These are phyloP conservation scores for Scophthalmus maximus DNA, from an alignment of 2,113 vertebrate species.

Conservation along the genomic window DNA sequence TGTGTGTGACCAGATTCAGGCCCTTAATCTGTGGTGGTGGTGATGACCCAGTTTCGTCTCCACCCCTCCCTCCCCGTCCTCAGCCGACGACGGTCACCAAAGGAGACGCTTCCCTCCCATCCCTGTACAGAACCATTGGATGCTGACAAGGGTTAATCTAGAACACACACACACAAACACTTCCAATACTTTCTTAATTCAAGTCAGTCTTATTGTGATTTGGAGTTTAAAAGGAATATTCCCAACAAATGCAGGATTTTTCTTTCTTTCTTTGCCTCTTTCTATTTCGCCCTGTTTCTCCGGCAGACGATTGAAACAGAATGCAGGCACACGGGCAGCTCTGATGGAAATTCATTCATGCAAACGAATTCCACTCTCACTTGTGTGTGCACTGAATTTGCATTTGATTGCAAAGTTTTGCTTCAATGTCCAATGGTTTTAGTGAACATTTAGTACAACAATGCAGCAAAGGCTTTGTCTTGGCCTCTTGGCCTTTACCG, in stretches of 20 bases:
- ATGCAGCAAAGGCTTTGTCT: no score
- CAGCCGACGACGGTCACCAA: slow-evolving; percentile 53
- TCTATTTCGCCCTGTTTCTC: neutral
- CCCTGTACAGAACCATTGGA: slow-evolving; percentile 35
- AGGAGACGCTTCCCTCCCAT: slow-evolving; percentile 73
- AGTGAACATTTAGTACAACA: no score
- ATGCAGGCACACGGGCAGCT: neutral
- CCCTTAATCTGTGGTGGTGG: slow-evolving; percentile 69
- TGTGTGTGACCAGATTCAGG: slow-evolving; percentile 45
- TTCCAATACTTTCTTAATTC: neutral
- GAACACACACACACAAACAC: slow-evolving; percentile 19
- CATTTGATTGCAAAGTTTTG: neutral
- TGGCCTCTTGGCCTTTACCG: no score
- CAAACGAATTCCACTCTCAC: slow-evolving; percentile 21
- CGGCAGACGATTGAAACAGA: neutral
- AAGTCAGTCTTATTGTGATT: no score
- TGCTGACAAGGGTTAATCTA: slow-evolving; percentile 52
- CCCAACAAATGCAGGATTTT: neutral
- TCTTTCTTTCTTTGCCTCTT: neutral
- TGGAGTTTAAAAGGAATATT: slow-evolving; percentile 14
- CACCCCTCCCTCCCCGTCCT: slow-evolving; percentile 31
- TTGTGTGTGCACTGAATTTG: slow-evolving; percentile 3
- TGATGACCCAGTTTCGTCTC: slow-evolving; percentile 76
- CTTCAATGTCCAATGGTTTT: neutral
- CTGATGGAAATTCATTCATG: slow-evolving; percentile 61